These are phyloP conservation scores for Cancer borealis DNA, from an alignment of 2,888 invertebrate species.

Conservation along the genomic window DNA sequence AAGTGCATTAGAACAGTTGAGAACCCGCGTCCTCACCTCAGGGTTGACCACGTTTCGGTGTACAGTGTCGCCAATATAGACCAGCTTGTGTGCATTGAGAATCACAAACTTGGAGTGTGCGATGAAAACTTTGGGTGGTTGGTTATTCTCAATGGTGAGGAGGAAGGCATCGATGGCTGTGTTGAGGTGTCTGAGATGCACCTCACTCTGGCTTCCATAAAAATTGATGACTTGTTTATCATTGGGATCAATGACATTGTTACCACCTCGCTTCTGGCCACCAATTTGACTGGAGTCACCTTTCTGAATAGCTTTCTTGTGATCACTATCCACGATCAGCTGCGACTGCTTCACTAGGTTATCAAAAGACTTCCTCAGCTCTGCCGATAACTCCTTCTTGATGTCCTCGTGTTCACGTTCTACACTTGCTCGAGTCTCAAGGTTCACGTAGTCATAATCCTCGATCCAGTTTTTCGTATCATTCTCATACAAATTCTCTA, in stretches of 20 bases:
- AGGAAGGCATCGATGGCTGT: conserved; percentile 96
- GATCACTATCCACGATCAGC: conserved; percentile 78
- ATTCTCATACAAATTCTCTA: conserved; percentile 78
- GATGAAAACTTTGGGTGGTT: conserved; percentile 94
- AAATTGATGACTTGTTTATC: conserved; percentile 92
- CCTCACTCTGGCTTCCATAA: conserved; percentile 92
- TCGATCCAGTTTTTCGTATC: conserved; percentile 85
- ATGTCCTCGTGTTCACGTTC: conserved; percentile 88
- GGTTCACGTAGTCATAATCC: conserved; percentile 94
- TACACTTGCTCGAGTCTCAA: conserved; percentile 87
- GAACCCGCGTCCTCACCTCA: conserved; percentile 87
- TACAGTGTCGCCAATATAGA: conserved; percentile 96
- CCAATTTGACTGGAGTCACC: conserved; percentile 49
- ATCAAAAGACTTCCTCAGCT: conserved; percentile 87
- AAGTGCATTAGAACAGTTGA: conserved; percentile 89
- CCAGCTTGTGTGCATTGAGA: conserved; percentile 94
- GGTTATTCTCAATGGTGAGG: conserved; percentile 93
- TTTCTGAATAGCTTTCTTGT: conserved; percentile 69
- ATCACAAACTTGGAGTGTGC: conserved; percentile 97
- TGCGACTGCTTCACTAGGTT: conserved; percentile 87
- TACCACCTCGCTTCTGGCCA: conserved; percentile 61
- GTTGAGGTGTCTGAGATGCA: conserved; percentile 90
- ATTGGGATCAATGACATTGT: conserved; percentile 83
- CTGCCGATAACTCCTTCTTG: conserved; percentile 86
- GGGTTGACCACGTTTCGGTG: conserved; percentile 90